A percentile compares a stretch with the other conserved stretches of the same genome.
These are phyloP conservation scores for Saguinus midas DNA, from an alignment of 2,113 vertebrate genomes.

Conservation along the genomic window DNA sequence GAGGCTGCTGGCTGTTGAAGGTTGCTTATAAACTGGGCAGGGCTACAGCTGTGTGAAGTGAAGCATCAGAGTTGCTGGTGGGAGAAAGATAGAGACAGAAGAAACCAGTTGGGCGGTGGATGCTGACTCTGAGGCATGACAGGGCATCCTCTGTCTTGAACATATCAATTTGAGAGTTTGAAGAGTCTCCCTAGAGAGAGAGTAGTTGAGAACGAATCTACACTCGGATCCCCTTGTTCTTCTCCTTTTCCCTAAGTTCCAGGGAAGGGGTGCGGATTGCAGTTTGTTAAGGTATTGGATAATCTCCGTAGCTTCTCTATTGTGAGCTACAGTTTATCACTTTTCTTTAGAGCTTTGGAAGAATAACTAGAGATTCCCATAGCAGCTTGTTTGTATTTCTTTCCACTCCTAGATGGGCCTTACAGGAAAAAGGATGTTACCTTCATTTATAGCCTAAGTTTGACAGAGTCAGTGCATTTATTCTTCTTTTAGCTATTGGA, in stretches of 20 bases:
- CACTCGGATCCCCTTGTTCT: accelerated
- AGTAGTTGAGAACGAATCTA: background rate
- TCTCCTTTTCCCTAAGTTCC: background rate
- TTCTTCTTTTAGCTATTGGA: background rate
- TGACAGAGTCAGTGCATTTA: background rate
- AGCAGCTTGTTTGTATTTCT: background rate
- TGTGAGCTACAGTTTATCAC: background rate
- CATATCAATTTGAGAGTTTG: background rate
- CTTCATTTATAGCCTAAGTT: background rate
- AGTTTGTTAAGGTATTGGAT: background rate
- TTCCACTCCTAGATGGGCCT: background rate
- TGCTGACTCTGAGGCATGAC: background rate
- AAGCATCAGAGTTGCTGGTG: background rate
- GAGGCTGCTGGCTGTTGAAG: background rate
- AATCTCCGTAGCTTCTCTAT: background rate
- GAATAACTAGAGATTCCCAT: background rate
- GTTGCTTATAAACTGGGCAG: background rate
- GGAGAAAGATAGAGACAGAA: background rate
- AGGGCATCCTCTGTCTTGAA: background rate
- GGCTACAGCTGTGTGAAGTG: background rate
- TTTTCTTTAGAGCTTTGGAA: background rate
- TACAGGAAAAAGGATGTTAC: background rate
- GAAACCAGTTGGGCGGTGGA: background rate
- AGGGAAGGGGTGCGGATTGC: background rate
- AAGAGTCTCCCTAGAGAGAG: background rate